These are phyloP conservation scores for Coelopa frigida DNA, from an alignment of 1,140 invertebrate genomes.

Conservation along the genomic window DNA sequence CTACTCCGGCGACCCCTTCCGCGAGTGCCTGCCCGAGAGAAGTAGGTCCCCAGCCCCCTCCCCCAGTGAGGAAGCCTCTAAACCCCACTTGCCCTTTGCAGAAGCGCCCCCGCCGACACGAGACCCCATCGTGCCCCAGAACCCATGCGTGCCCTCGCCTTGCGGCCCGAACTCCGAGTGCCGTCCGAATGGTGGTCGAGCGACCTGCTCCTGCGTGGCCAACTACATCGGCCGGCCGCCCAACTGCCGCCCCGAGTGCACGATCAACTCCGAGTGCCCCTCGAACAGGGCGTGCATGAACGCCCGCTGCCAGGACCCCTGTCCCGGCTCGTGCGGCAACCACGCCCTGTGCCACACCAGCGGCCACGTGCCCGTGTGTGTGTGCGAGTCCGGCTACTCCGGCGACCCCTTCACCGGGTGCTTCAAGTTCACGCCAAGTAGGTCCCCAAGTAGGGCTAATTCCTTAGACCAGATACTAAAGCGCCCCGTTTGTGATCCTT, in stretches of 20 bases:
- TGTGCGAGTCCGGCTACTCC: slow-evolving; percentile 58
- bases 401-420: slow-evolving; percentile 70
- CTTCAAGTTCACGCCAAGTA: slow-evolving; percentile 48
- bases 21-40: slow-evolving; percentile 42
- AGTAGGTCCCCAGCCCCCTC: slow-evolving; percentile 24
- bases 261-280: slow-evolving; percentile 60
- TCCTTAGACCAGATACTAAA: not conserved
- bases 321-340: slow-evolving; percentile 62
- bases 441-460: no score
- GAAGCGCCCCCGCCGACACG: slow-evolving; percentile 8
- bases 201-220: slow-evolving; percentile 59
- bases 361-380: slow-evolving; percentile 63
- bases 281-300: slow-evolving; percentile 60
- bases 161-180: slow-evolving; percentile 63
- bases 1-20: slow-evolving; percentile 73
- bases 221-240: slow-evolving; percentile 64
- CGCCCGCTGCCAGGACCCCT: slow-evolving; percentile 64
- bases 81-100: not conserved
- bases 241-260: slow-evolving; percentile 66
- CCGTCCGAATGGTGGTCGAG: slow-evolving; percentile 49
- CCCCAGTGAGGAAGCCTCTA: slow-evolving; percentile 36
- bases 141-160: slow-evolving; percentile 57
- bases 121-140: slow-evolving; percentile 35
- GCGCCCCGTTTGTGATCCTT: slow-evolving; percentile 14
- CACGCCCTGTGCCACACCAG: slow-evolving; percentile 61